Base-by-base conservation (phyloP, 2,888 invertebrate genomes). In the Tenthredo livida region DNA sequence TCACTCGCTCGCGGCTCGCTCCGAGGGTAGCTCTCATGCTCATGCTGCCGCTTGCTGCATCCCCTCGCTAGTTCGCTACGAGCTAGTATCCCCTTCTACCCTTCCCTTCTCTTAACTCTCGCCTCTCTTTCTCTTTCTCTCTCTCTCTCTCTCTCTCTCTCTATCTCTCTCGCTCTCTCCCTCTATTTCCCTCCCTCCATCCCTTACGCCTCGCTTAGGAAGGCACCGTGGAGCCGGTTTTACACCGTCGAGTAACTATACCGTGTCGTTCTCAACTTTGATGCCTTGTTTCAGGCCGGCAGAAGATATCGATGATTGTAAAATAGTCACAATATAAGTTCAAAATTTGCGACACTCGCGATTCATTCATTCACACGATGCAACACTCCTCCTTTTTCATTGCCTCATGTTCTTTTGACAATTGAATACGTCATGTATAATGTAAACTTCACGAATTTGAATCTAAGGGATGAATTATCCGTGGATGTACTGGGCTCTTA, bases 1-100 rank as follows among this genome's bases (percentile, higher is more conserved):
- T 92, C 92, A 92, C 92, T 92, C 91, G 91, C 90, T 86, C 86
- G 50, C 50, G 33, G 77, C 50, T 77, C 50, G 67, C 67, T 67
- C 47, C 37, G 21, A 65, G 83, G 43, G 83, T 65, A 83, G 43
- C 12, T 54, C 61, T 67, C 43, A 40, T 47, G 67, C 67, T 83
- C 67, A 33, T 67, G 83, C 83, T 70, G 25, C 47, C 58, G 80
- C 61, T 40, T 61, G 50, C 78, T 78, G 78, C 78, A 80, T 37
- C 80, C 80, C 80, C 80, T 61, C 25, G 33, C 37, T 37, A 50
- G 7, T 3, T 40, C 77, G 37, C 37, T 37, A 37, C 37, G 77
- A 77, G 77, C 77, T 77, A 54, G 77, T 86, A 61, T 85, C 87
- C 86, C 84, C 85, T 75, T 65, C 84, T 73, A 12, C 61, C 10